Conservation (phyloP, 1,140 invertebrate species). For the Sarcophaga peregrina region DNA sequence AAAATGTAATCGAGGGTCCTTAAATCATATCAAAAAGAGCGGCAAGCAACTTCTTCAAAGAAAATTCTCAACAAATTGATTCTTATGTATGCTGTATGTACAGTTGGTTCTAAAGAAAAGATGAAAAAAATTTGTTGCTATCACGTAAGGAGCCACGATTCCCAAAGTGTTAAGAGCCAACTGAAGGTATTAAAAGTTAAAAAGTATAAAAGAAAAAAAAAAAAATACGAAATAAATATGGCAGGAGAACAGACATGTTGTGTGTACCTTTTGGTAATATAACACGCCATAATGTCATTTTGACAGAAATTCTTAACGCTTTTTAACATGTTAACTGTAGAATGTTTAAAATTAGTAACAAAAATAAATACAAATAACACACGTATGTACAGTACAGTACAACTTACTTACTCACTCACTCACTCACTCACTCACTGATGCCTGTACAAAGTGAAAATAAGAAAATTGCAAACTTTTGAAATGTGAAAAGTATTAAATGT, state of each 20-base stretch:
- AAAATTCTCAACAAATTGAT: no score
- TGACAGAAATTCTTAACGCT: slow-evolving; percentile 36
- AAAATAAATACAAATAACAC: not conserved
- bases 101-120: no score
- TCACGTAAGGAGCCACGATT: not conserved
- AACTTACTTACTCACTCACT: not conserved
- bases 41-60: no score
- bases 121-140: not conserved
- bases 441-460: not conserved
- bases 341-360: slow-evolving; percentile 32
- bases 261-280: slow-evolving; percentile 9
- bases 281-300: slow-evolving; percentile 33
- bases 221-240: no score
- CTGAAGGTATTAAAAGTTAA: not conserved
- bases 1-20: no score
- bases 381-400: no score
- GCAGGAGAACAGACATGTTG: no score
- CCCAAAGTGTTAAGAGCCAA: not conserved
- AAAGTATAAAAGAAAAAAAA: not conserved
- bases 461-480: no score
- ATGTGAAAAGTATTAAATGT: not conserved
- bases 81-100: no score
- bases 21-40: no score
- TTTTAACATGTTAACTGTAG: slow-evolving; percentile 20
- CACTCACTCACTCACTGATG: not conserved